phyloP scores from a whole-genome alignment of 2,797 vertebrate species.

The Silurus aristotelis region DNA sequence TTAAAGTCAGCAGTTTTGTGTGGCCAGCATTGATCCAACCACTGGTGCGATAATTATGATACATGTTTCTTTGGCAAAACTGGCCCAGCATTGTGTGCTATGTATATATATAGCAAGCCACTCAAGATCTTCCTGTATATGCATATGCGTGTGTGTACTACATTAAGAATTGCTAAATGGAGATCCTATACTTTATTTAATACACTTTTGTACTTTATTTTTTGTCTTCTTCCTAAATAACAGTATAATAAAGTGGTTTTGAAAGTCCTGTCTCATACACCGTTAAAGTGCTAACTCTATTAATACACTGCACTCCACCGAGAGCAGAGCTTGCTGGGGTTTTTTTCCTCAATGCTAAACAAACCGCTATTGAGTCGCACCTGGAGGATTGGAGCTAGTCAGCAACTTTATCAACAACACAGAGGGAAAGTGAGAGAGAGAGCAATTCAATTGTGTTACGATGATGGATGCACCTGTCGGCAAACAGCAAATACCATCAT shows the following conservation, averaged over 20 bases:
- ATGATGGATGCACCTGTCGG: slow-evolving; percentile 80
- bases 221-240: neutral
- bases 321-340: slow-evolving; percentile 63
- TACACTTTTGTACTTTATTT: neutral
- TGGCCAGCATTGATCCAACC: neutral
- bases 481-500: slow-evolving; percentile 69
- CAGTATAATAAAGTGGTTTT: neutral
- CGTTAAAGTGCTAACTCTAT: slow-evolving; percentile 18
- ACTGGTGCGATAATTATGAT: neutral
- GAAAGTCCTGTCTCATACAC: neutral
- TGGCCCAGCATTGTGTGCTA: neutral
- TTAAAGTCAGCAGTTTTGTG: neutral
- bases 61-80: neutral
- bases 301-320: slow-evolving; percentile 60
- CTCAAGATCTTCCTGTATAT: no score
- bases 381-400: slow-evolving; percentile 74
- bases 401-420: slow-evolving; percentile 79
- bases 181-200: neutral
- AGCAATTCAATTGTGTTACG: slow-evolving; percentile 72
- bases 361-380: slow-evolving; percentile 73
- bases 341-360: slow-evolving; percentile 71
- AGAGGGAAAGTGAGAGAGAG: slow-evolving; percentile 62
- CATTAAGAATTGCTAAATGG: neutral
- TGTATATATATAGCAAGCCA: no score
- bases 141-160: no score